phyloP scores from a whole-genome alignment of 2,888 invertebrate genomes.

The Cataglyphis altisquamis region DNA sequence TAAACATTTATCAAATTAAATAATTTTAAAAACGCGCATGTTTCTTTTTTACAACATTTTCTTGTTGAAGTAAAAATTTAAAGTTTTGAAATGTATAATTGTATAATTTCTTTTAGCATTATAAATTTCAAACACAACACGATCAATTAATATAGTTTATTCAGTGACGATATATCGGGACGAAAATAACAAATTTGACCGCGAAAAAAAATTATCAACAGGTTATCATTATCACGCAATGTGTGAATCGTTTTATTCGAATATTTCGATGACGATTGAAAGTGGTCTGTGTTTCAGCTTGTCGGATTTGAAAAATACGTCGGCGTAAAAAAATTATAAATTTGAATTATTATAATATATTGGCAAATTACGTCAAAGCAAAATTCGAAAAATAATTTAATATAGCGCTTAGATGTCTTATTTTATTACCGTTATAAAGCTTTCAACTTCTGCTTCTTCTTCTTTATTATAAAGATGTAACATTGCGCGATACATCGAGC shows the following conservation, averaged over 20 bases:
- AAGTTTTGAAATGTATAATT: background rate
- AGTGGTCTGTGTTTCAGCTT: background rate
- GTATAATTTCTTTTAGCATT: background rate
- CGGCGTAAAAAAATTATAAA: background rate
- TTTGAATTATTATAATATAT: no score
- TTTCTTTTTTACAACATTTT: background rate
- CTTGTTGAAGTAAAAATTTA: background rate
- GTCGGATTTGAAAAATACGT: constrained; percentile 2
- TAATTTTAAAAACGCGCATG: background rate
- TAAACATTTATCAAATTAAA: background rate
- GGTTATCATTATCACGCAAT: constrained; percentile 18
- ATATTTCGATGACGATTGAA: background rate
- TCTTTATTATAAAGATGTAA: background rate
- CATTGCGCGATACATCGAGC: constrained; percentile 15
- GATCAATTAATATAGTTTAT: background rate
- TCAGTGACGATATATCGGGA: background rate
- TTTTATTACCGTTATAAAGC: no score
- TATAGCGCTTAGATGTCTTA: no score
- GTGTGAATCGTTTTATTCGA: background rate
- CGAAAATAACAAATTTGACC: background rate
- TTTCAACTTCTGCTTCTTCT: background rate
- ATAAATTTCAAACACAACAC: background rate
- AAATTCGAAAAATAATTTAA: no score
- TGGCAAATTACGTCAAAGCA: no score
- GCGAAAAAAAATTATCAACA: background rate